Evolutionary conservation across 2,888 invertebrate genomes (phyloP).

Genomic region (Dascillus cervinus): DNA sequence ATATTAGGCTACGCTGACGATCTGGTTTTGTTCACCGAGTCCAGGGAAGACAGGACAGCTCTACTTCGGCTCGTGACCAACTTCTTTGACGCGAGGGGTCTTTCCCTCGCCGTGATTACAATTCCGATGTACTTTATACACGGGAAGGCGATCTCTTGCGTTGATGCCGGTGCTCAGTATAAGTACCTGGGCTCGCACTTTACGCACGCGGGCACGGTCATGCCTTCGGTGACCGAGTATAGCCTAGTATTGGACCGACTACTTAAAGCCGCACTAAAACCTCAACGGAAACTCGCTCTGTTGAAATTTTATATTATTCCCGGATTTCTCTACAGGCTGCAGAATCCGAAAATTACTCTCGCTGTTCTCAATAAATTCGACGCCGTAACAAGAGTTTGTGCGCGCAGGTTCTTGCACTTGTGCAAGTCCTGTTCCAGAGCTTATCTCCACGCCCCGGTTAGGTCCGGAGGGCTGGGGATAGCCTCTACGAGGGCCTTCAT

Average conservation of each 20-base stretch:
- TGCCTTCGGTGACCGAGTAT: too few species aligned
- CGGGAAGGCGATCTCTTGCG: too few species aligned
- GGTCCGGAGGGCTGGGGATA: slow-evolving; percentile 25
- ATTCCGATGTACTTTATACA: slow-evolving; percentile 22
- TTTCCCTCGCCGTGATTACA: slow-evolving; percentile 22
- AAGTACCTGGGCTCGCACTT: too few species aligned
- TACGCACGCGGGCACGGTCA: too few species aligned
- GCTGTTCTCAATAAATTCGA: too few species aligned
- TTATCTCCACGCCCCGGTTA: slow-evolving; percentile 11
- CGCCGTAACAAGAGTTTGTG: too few species aligned
- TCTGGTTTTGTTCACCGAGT: slow-evolving; percentile 28
- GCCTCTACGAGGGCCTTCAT: slow-evolving; percentile 12
- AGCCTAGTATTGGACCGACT: too few species aligned
- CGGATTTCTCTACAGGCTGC: slow-evolving; percentile 29
- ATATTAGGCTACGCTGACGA: slow-evolving; percentile 34
- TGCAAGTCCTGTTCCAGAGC: slow-evolving; percentile 19
- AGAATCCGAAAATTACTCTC: slow-evolving; percentile 21
- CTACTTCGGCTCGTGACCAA: slow-evolving; percentile 15
- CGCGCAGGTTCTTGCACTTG: too few species aligned
- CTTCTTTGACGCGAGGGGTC: slow-evolving; percentile 15
- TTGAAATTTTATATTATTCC: slow-evolving; percentile 32
- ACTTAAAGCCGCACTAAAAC: slow-evolving; percentile 37
- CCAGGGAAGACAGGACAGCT: slow-evolving; percentile 24
- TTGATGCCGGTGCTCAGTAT: too few species aligned
- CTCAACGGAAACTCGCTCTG: slow-evolving; percentile 32